These are phyloP conservation scores for Palaemon carinicauda DNA, from an alignment of 1,140 invertebrate species.

Conservation along the genomic window DNA sequence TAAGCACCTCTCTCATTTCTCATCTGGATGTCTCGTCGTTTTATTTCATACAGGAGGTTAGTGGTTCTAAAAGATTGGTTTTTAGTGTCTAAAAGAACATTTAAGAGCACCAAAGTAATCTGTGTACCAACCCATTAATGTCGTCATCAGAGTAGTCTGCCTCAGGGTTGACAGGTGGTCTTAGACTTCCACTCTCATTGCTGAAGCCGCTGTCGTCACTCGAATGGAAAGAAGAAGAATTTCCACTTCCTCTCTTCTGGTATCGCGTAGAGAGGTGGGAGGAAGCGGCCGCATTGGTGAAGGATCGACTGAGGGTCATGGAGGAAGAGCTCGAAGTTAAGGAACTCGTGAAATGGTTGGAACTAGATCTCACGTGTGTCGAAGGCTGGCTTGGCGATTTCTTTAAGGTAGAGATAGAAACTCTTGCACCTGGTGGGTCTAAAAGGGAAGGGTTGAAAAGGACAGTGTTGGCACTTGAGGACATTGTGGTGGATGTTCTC, in stretches of 20 bases:
- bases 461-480: slow-evolving; percentile 42
- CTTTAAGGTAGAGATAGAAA: slow-evolving; percentile 20
- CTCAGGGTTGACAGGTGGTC: slow-evolving; percentile 78
- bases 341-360: neutral
- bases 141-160: slow-evolving; percentile 91
- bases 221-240: slow-evolving; percentile 69
- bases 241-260: slow-evolving; percentile 50
- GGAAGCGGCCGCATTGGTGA: slow-evolving; percentile 7
- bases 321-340: slow-evolving; percentile 30
- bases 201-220: slow-evolving; percentile 92
- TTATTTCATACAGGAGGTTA: no score
- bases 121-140: slow-evolving; percentile 40
- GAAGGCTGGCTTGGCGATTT: slow-evolving; percentile 47
- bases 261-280: slow-evolving; percentile 39
- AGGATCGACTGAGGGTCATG: slow-evolving; percentile 15
- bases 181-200: slow-evolving; percentile 73
- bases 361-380: neutral
- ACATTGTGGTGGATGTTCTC: slow-evolving; percentile 42
- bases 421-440: neutral
- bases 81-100: neutral
- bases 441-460: slow-evolving; percentile 30
- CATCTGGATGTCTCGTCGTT: no score
- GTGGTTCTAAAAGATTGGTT: no score
- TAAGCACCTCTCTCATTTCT: no score
- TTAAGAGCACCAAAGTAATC: neutral